phyloP scores from a whole-genome alignment of 2,888 invertebrate genomes.

The Acanthopleura granulata region DNA sequence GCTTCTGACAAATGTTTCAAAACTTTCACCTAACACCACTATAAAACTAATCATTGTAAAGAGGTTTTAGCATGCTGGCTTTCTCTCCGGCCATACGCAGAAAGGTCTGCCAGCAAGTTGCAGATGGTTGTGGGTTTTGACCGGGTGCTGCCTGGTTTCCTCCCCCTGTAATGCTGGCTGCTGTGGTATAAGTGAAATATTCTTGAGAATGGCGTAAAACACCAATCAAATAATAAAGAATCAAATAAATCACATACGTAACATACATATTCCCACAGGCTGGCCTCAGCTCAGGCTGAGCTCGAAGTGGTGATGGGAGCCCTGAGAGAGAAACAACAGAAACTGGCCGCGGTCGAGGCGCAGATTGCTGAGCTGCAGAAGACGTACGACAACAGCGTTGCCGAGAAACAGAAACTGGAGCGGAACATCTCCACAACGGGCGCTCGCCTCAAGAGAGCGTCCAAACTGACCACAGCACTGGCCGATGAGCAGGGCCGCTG shows the following conservation, averaged over 20 bases:
- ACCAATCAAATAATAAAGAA: too few relatives aligned
- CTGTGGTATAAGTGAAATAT: too few relatives aligned
- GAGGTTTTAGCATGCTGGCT: not conserved
- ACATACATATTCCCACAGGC: conserved; percentile 38
- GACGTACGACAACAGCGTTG: conserved; percentile 69
- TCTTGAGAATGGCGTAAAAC: too few relatives aligned
- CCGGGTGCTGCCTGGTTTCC: too few relatives aligned
- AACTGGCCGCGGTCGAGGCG: conserved; percentile 85
- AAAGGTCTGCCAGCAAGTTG: too few relatives aligned
- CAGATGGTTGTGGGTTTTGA: too few relatives aligned
- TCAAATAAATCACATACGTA: too few relatives aligned
- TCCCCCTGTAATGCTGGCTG: too few relatives aligned
- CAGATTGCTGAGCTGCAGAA: conserved; percentile 73
- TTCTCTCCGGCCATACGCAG: too few relatives aligned
- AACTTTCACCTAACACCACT: too few relatives aligned
- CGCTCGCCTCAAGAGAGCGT: conserved; percentile 84
- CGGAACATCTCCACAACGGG: conserved; percentile 83
- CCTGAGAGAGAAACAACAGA: conserved; percentile 83
- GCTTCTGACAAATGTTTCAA: too few relatives aligned
- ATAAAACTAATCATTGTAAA: not conserved
- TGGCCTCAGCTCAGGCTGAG: conserved; percentile 79
- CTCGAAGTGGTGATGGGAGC: conserved; percentile 82
- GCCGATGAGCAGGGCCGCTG: conserved; percentile 89
- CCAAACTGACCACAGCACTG: conserved; percentile 86
- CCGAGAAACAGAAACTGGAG: conserved; percentile 81